Percentiles rank a stretch among this genome's conserved stretches.
These are phyloP conservation scores for Heliconius eleuchia DNA, from an alignment of 1,140 invertebrate species.

Conservation along the genomic window DNA sequence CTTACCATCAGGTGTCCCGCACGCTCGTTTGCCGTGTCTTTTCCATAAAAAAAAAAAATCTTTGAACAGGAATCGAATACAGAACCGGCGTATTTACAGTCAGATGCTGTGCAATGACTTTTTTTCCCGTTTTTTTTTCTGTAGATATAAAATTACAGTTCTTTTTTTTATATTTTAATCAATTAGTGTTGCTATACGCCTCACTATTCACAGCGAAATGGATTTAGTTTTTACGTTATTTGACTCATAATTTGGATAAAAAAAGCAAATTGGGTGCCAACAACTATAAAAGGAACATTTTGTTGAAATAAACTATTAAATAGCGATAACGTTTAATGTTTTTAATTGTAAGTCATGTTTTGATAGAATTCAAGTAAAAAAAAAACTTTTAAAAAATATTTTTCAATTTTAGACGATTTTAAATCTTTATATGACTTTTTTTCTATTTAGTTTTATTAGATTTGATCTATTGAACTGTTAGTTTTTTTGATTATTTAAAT, in stretches of 20 bases:
- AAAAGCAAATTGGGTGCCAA: not conserved
- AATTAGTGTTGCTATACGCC: slow-evolving; percentile 21
- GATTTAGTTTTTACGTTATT: slow-evolving; percentile 21
- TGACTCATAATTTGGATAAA: slow-evolving; percentile 8
- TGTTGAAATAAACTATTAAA: not conserved
- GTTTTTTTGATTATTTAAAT: too few species aligned
- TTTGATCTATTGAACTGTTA: too few species aligned
- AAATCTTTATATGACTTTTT: too few species aligned
- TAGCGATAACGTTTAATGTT: too few species aligned
- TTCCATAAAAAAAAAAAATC: not conserved
- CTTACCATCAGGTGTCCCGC: too few species aligned
- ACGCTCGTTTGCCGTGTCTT: too few species aligned
- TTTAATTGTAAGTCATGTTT: too few species aligned
- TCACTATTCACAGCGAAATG: slow-evolving; percentile 13
- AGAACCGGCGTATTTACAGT: not conserved
- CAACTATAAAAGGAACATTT: not conserved
- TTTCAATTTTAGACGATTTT: too few species aligned
- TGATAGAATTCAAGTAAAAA: too few species aligned
- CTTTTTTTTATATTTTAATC: not conserved
- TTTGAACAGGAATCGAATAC: not conserved
- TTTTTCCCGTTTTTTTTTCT: not conserved
- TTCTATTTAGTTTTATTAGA: too few species aligned
- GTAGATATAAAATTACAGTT: not conserved
- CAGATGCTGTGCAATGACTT: not conserved
- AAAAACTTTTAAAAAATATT: too few species aligned